Percentiles rank a stretch among this genome's conserved stretches.
These are phyloP conservation scores for Micropterix aruncella DNA, from an alignment of 2,888 invertebrate genomes.

Conservation along the genomic window DNA sequence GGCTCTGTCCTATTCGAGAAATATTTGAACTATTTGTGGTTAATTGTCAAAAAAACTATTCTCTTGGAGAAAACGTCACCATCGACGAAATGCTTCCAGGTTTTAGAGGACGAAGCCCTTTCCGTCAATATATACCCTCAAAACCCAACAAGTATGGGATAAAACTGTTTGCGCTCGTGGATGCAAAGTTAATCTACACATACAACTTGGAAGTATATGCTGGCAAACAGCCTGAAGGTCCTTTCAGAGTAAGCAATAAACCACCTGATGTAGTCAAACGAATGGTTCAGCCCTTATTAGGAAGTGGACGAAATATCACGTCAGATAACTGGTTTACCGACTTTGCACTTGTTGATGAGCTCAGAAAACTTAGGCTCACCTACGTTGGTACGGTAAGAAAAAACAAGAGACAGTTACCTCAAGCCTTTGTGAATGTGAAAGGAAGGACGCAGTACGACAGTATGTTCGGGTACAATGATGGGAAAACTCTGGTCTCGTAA, in stretches of 20 bases:
- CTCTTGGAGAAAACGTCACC: constrained; percentile 14
- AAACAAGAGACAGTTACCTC: too few relatives aligned
- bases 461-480: too few relatives aligned
- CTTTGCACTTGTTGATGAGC: too few relatives aligned
- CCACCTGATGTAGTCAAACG: constrained; percentile 12
- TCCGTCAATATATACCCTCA: constrained; percentile 17
- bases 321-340: constrained; percentile 15
- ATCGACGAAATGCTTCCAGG: constrained; percentile 16
- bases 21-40: constrained; percentile 16
- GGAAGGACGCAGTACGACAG: too few relatives aligned
- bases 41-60: constrained; percentile 15
- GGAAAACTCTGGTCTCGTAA: too few relatives aligned
- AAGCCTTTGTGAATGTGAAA: background rate
- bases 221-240: constrained; percentile 15
- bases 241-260: constrained; percentile 10
- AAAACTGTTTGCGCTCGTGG: constrained; percentile 15
- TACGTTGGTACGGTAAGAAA: too few relatives aligned
- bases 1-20: constrained; percentile 15
- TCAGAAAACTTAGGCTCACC: too few relatives aligned
- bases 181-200: constrained; percentile 13
- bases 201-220: constrained; percentile 15
- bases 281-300: too few relatives aligned
- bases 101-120: constrained; percentile 15
- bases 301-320: constrained; percentile 14
- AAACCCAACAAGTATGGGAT: constrained; percentile 16